A percentile compares a stretch with the other conserved stretches of the same genome.
phyloP scores from a whole-genome alignment of 1,140 invertebrate species.

The Paraescarpia echinospica region DNA sequence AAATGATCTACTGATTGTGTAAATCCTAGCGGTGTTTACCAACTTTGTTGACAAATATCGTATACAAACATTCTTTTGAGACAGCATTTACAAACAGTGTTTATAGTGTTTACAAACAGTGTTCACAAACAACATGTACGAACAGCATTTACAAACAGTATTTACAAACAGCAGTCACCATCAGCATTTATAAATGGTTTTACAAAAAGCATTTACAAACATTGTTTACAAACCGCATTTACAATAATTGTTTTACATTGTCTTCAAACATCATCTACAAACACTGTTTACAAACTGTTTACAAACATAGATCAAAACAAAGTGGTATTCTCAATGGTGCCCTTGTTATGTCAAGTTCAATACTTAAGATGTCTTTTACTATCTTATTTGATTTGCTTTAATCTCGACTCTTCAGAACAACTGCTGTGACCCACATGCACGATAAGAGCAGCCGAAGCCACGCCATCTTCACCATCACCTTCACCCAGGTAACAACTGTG shows the following conservation, averaged over 20 bases:
- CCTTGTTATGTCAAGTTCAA: no score
- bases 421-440: conserved; percentile 70
- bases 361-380: no score
- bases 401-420: conserved; percentile 57
- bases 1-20: no score
- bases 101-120: background rate
- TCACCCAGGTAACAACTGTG: conserved; percentile 43
- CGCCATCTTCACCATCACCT: conserved; percentile 65
- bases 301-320: no score
- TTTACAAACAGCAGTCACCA: background rate
- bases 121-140: conserved; percentile 22
- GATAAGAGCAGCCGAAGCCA: conserved; percentile 66
- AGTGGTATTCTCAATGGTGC: no score
- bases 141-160: background rate
- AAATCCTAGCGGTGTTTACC: background rate
- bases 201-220: conserved; percentile 26
- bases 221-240: background rate
- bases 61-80: conserved; percentile 25
- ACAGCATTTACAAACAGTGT: background rate
- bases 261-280: no score
- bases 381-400: background rate
- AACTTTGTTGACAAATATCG: background rate
- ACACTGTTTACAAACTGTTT: no score
- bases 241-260: background rate
- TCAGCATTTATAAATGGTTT: no score